Conservation (phyloP, 2,797 vertebrate species). For the Columba guinea region DNA sequence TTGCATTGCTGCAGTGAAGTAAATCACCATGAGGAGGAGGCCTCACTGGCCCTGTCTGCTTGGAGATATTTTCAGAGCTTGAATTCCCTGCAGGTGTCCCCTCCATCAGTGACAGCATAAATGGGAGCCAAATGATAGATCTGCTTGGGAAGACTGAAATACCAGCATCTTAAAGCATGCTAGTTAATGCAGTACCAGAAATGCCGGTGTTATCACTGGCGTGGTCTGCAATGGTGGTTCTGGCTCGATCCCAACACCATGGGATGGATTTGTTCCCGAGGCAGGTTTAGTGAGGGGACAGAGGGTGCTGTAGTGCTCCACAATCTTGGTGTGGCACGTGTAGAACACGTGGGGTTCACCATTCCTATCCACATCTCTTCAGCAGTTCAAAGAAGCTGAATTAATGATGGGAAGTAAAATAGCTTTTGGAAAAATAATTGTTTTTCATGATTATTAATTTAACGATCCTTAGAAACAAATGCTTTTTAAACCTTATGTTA, state of each 20-base stretch:
- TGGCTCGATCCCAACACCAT: neutral
- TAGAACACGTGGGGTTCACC: neutral
- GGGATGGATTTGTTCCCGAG: neutral
- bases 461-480: neutral
- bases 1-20: conserved; percentile 55
- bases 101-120: neutral
- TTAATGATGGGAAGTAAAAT: neutral
- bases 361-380: neutral
- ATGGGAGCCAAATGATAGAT: neutral
- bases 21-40: conserved; percentile 52
- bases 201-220: neutral
- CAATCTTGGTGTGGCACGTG: neutral
- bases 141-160: neutral
- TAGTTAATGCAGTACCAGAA: neutral
- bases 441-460: conserved; percentile 31
- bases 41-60: neutral
- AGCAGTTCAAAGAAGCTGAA: neutral
- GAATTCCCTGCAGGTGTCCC: neutral
- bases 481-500: neutral
- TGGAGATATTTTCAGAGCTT: conserved; percentile 15
- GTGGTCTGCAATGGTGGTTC: neutral
- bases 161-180: neutral
- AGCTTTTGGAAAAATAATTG: neutral
- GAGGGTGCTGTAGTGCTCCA: neutral
- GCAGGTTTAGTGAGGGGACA: neutral